phyloP scores from a whole-genome alignment of 2,113 vertebrate genomes.

The Setophaga coronata region DNA sequence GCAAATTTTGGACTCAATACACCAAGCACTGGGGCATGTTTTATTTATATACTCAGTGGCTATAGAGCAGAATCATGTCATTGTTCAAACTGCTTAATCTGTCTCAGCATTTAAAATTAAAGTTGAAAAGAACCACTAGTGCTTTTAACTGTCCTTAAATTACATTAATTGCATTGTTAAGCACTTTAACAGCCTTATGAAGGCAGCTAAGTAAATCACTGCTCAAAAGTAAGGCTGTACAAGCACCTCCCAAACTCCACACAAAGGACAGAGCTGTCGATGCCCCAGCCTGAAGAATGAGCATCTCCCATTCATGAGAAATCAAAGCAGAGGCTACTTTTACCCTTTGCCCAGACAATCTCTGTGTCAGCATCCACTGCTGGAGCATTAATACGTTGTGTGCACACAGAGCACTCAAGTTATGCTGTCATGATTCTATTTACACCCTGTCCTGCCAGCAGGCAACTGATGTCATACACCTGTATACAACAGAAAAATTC shows the following conservation, averaged over 20 bases:
- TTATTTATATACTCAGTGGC: neutral
- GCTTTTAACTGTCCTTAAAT: conserved; percentile 59
- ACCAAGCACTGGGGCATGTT: neutral
- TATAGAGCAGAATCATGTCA: neutral
- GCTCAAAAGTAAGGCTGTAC: neutral
- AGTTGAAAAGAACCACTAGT: conserved; percentile 55
- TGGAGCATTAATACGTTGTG: neutral
- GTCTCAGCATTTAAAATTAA: conserved; percentile 48
- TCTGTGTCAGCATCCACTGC: neutral
- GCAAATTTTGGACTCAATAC: neutral
- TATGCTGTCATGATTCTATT: neutral
- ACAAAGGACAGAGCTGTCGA: neutral
- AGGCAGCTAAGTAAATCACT: conserved; percentile 40
- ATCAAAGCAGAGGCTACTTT: neutral
- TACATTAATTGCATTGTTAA: conserved; percentile 46
- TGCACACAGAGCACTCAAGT: neutral
- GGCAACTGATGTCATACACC: neutral
- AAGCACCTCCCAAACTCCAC: neutral
- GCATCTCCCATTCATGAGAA: accelerated
- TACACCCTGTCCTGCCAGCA: conserved; percentile 17
- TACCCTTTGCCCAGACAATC: neutral
- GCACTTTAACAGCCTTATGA: conserved; percentile 49
- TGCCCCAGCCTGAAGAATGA: neutral
- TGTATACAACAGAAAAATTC: conserved; percentile 9
- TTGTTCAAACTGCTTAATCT: conserved; percentile 37